Evolutionary conservation across 2,888 invertebrate genomes (phyloP), one percentile per base, ranked within the genome.

Genomic region (Drosophila borborema): DNA sequence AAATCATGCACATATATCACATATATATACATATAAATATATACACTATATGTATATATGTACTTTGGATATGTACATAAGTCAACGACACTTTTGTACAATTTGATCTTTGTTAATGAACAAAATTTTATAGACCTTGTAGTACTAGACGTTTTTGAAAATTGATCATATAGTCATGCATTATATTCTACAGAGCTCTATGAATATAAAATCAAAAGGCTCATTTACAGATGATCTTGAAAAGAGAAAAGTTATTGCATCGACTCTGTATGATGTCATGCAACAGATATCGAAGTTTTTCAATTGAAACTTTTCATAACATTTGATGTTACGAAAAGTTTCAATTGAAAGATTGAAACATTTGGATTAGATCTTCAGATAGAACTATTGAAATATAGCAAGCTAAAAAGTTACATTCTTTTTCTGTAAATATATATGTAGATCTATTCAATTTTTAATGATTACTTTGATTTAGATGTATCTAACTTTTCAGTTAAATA

Each of bases 1-100:
- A 86, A 84, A 81, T 65, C 38, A 63, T 66, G 53, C 43, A 54
- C 46, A 62, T 64, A 63, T 28, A 61, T 65, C 40, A 64, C 4
- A 69, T 60, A n/a, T 18, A 43, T 10, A 49, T 46, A 14, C 45
- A 28, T 28, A 69, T 60, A n/a, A 14, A 43, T 51, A 10, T 20
- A 20, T 20, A 49, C 23, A 14, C 45, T 20, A 16, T 34, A 34
- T 46, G 8, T 64, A 23, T 46, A n/a, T 49, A 28, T 65, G 18
- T 54, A 36, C 36, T 41, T 53, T n/a, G 41, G 10, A 41, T 41
- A 41, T 49, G n/a, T 49, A 49, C 41, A 46, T 16, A 65, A 60
- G 68, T 63, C 56, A 73, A 74, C 68, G 79, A 67, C 56, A 64
- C 61, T 69, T 64, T 53, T 34, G 38, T 59, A 48, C 38, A 56